Conservation (phyloP, 2,797 vertebrate species). For the Echiichthys vipera region DNA sequence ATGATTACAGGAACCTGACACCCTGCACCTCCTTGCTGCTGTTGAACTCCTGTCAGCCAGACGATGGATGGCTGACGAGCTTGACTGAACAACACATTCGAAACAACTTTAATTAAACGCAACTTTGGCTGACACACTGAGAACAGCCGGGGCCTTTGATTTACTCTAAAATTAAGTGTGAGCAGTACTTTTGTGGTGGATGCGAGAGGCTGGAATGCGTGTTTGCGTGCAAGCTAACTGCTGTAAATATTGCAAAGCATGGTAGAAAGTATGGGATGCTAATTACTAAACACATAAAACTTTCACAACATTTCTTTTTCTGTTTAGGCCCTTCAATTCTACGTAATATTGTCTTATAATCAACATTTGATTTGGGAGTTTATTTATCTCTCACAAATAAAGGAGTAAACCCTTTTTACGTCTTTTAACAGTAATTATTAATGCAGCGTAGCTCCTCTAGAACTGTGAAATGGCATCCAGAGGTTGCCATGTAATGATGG, state of each 20-base stretch:
- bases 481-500: not conserved
- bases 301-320: slow-evolving; percentile 6
- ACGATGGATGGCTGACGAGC: slow-evolving; percentile 57
- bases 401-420: not conserved
- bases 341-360: not conserved
- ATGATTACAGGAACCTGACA: slow-evolving; percentile 69
- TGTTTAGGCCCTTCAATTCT: not conserved
- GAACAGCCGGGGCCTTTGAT: slow-evolving; percentile 47
- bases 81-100: slow-evolving; percentile 47
- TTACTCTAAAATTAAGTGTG: slow-evolving; percentile 42
- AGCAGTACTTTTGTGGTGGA: slow-evolving; percentile 18
- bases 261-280: slow-evolving; percentile 13
- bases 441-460: not conserved
- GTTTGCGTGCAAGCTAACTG: slow-evolving; percentile 37
- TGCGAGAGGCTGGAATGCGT: slow-evolving; percentile 30
- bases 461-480: slow-evolving; percentile 2
- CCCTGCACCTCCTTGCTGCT: slow-evolving; percentile 47
- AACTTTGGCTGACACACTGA: slow-evolving; percentile 58
- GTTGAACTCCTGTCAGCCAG: slow-evolving; percentile 55
- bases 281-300: slow-evolving; percentile 22
- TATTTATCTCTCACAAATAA: slow-evolving; percentile 3
- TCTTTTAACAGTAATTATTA: not conserved
- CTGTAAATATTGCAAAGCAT: slow-evolving; percentile 17
- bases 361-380: not conserved
- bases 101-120: slow-evolving; percentile 79